Evolutionary conservation across 2,888 invertebrate genomes (phyloP).

Genomic region (Gnatocerus cornutus): DNA sequence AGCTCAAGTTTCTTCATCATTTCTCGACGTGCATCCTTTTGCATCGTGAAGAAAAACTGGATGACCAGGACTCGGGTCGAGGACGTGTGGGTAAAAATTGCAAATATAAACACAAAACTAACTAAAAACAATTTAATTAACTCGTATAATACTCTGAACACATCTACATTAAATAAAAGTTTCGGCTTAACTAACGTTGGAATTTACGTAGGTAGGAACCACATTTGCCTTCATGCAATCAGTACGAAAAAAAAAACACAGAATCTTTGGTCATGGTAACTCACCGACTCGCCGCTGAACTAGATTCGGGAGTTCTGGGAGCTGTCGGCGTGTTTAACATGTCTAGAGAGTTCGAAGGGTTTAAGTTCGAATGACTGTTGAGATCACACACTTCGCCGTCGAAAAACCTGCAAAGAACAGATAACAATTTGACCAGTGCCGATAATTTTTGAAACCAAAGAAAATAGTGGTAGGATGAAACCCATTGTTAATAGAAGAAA

Average conservation of each 20-base stretch:
- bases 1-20: no score
- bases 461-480: no score
- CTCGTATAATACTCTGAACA: slow-evolving; percentile 23
- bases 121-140: slow-evolving; percentile 46
- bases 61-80: background rate
- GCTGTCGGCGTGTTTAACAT: slow-evolving; percentile 77
- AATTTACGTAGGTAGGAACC: slow-evolving; percentile 41
- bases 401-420: slow-evolving; percentile 70
- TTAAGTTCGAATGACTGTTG: slow-evolving; percentile 64
- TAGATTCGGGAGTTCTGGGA: slow-evolving; percentile 77
- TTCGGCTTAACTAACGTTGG: slow-evolving; percentile 37
- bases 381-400: slow-evolving; percentile 70
- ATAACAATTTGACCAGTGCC: no score
- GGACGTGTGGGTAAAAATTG: slow-evolving; percentile 24
- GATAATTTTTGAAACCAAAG: no score
- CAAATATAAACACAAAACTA: slow-evolving; percentile 39
- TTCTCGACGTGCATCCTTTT: no score
- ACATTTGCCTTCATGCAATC: slow-evolving; percentile 45
- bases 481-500: no score
- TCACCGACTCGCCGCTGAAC: slow-evolving; percentile 69
- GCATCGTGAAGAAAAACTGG: no score
- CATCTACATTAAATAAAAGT: slow-evolving; percentile 37
- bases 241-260: slow-evolving; percentile 28
- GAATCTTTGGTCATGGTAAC: slow-evolving; percentile 54
- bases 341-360: slow-evolving; percentile 71